Evolutionary conservation across 2,797 vertebrate species (phyloP).

Genomic region (Pipistrellus pipistrellus): DNA sequence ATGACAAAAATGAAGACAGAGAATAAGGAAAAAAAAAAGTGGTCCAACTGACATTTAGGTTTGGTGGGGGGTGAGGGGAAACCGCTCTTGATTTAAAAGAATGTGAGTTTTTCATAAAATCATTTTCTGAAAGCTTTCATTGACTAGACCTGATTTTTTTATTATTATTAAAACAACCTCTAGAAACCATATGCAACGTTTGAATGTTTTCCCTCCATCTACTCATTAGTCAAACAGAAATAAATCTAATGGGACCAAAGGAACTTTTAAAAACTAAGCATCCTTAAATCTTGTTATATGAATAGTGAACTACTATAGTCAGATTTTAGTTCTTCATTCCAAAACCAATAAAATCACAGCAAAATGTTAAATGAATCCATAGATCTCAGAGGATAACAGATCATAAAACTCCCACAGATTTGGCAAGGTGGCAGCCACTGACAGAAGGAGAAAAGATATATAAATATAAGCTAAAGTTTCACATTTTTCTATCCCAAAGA

Average conservation of each 20-base stretch:
- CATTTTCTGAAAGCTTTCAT: conserved; percentile 71
- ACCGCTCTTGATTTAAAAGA: conserved; percentile 60
- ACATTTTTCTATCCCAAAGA: conserved; percentile 70
- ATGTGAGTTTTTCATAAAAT: conserved; percentile 53
- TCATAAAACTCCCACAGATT: conserved; percentile 82
- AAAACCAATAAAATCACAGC: conserved; percentile 79
- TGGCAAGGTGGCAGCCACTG: conserved; percentile 75
- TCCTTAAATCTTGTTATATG: conserved; percentile 79
- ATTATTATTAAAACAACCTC: conserved; percentile 67
- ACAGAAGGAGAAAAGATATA: conserved; percentile 78
- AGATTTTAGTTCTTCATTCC: conserved; percentile 74
- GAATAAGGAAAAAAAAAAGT: not conserved
- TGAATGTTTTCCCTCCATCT: conserved; percentile 69
- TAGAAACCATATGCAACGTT: conserved; percentile 68
- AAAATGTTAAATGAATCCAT: conserved; percentile 76
- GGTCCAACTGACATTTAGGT: conserved; percentile 5
- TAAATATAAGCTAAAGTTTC: conserved; percentile 77
- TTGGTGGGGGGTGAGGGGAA: not conserved
- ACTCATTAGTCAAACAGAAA: conserved; percentile 79
- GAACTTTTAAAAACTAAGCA: conserved; percentile 74
- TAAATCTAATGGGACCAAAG: conserved; percentile 79
- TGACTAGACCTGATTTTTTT: conserved; percentile 61
- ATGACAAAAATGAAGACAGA: conserved; percentile 15
- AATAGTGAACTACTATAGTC: conserved; percentile 76
- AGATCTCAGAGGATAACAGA: conserved; percentile 79